Percentiles rank a stretch among this genome's conserved stretches.
phyloP scores from a whole-genome alignment of 1,140 invertebrate genomes.

The Oryzaephilus surinamensis region DNA sequence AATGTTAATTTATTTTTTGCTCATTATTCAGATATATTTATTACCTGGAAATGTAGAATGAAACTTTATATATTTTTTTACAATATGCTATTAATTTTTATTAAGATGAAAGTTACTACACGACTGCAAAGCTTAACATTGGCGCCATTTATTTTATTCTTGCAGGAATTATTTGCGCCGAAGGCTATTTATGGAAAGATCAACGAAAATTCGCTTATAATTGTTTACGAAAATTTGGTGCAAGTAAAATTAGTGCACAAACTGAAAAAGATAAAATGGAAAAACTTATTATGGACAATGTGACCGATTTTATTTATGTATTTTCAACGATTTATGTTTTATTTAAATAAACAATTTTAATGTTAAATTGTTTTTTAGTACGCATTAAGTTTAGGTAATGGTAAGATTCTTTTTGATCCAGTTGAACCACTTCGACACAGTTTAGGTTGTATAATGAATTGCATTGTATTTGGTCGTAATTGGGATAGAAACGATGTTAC shows the following conservation, averaged over 20 bases:
- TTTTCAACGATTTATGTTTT: not conserved
- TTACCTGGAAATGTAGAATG: no score
- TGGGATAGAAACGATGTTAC: conserved; percentile 55
- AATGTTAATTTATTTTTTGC: no score
- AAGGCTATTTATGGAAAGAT: conserved; percentile 72
- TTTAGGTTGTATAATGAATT: conserved; percentile 66
- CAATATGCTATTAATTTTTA: no score
- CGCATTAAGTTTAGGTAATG: no score
- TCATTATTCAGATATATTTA: no score
- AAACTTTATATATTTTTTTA: no score
- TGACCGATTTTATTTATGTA: conserved; percentile 51
- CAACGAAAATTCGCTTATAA: conserved; percentile 63
- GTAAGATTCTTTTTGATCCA: conserved; percentile 36
- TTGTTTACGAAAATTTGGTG: conserved; percentile 66
- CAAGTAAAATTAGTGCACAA: conserved; percentile 49
- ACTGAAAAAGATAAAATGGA: conserved; percentile 52
- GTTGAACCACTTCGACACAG: conserved; percentile 48
- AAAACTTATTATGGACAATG: conserved; percentile 50
- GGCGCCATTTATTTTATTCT: conserved; percentile 19
- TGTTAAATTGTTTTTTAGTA: no score
- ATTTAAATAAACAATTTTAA: no score
- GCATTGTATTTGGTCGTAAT: conserved; percentile 61
- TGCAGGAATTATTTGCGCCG: conserved; percentile 69
- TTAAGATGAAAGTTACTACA: no score
- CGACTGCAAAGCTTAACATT: no score